Conservation (phyloP, 2,888 invertebrate genomes). For the Machimus atricapillus region DNA sequence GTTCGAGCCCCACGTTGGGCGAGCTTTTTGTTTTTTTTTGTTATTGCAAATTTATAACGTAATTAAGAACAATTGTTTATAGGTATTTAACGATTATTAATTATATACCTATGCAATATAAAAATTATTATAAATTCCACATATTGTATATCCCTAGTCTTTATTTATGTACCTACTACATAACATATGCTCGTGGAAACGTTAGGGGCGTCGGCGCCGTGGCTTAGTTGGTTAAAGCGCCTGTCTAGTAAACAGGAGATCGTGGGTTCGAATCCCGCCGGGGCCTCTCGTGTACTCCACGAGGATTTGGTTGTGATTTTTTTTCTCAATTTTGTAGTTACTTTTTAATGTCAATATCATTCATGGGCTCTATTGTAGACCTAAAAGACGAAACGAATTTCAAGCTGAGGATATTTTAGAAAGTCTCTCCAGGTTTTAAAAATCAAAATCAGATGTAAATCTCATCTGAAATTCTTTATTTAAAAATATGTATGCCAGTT, state of each 20-base stretch:
- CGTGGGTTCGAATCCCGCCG: constrained; percentile 48
- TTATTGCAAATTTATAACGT: neutral
- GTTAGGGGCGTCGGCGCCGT: constrained; percentile 33
- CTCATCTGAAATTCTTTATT: no score
- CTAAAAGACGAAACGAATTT: no score
- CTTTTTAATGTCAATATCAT: neutral
- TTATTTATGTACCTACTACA: neutral
- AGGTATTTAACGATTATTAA: no score
- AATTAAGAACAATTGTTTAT: neutral
- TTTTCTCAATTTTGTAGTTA: neutral
- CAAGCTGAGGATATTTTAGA: no score
- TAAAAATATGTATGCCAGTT: neutral
- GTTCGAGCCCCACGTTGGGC: constrained; percentile 62
- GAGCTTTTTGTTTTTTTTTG: no score
- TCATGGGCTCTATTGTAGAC: no score
- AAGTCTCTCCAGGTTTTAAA: no score
- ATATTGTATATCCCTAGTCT: no score
- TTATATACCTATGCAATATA: neutral
- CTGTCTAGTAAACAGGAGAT: constrained; percentile 49
- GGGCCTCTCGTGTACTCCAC: constrained; percentile 21
- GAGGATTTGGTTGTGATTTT: neutral
- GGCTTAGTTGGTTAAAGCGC: constrained; percentile 48
- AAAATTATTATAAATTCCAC: neutral
- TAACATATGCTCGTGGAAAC: neutral
- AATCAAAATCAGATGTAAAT: no score